phyloP scores from a whole-genome alignment of 2,113 vertebrate genomes.

The Chionodraco myersi region DNA sequence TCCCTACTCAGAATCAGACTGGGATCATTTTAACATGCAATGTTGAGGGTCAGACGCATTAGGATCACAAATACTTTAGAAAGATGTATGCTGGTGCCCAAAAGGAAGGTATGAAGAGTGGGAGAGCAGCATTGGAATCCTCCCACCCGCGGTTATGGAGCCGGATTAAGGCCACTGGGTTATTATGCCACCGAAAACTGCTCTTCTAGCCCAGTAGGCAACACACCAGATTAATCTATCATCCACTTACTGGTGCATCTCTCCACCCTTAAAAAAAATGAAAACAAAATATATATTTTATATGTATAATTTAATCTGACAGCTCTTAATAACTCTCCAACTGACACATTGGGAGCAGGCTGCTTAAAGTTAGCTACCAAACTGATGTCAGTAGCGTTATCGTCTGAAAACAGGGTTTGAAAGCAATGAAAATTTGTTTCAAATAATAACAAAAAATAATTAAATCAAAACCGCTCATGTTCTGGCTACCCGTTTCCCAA shows the following conservation, averaged over 20 bases:
- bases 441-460: slow-evolving; percentile 18
- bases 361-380: background rate
- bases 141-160: slow-evolving; percentile 43
- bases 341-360: background rate
- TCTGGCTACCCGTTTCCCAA: slow-evolving; percentile 5
- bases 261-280: slow-evolving; percentile 14
- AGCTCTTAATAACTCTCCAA: background rate
- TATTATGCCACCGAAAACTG: slow-evolving; percentile 72
- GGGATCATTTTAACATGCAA: background rate
- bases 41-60: background rate
- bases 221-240: slow-evolving; percentile 64
- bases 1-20: background rate
- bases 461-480: slow-evolving; percentile 10
- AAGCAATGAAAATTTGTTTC: background rate
- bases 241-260: slow-evolving; percentile 40
- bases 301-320: background rate
- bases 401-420: slow-evolving; percentile 6
- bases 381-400: background rate
- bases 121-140: slow-evolving; percentile 46
- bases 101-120: slow-evolving; percentile 33
- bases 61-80: background rate
- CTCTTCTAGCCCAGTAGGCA: slow-evolving; percentile 55
- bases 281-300: slow-evolving; percentile 25
- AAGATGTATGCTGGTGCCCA: background rate
- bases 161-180: slow-evolving; percentile 81